phyloP scores from a whole-genome alignment of 2,797 vertebrate genomes.

The Monodelphis domestica region DNA sequence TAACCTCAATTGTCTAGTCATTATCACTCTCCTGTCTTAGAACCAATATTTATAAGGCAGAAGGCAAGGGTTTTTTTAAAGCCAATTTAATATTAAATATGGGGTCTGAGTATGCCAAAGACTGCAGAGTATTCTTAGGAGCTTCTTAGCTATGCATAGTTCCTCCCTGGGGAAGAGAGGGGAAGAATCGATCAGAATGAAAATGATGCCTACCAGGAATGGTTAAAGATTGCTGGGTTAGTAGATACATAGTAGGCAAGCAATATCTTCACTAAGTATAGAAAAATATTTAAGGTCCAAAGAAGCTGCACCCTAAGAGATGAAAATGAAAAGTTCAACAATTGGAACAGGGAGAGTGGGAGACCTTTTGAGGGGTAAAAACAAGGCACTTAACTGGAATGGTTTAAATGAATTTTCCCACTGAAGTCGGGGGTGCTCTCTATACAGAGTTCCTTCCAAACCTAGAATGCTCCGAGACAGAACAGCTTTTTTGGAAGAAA shows the following conservation, averaged over 20 bases:
- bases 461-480: background rate
- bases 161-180: background rate
- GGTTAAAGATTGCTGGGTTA: background rate
- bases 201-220: background rate
- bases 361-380: background rate
- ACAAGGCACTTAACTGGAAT: background rate
- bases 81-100: constrained; percentile 42
- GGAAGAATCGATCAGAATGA: background rate
- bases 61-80: constrained; percentile 53
- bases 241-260: background rate
- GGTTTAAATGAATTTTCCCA: background rate
- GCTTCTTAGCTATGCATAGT: background rate
- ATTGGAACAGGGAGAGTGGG: background rate
- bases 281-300: background rate
- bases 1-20: too few species aligned
- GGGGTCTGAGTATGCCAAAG: background rate
- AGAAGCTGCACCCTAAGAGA: background rate
- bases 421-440: background rate
- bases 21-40: too few species aligned
- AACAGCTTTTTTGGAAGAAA: background rate
- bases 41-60: too few species aligned
- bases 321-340: background rate
- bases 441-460: background rate
- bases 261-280: background rate
- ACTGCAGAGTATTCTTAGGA: background rate